Percentiles rank a stretch among this genome's conserved stretches.
phyloP scores from a whole-genome alignment of 1,140 invertebrate genomes.

The Dendroctonus valens region DNA sequence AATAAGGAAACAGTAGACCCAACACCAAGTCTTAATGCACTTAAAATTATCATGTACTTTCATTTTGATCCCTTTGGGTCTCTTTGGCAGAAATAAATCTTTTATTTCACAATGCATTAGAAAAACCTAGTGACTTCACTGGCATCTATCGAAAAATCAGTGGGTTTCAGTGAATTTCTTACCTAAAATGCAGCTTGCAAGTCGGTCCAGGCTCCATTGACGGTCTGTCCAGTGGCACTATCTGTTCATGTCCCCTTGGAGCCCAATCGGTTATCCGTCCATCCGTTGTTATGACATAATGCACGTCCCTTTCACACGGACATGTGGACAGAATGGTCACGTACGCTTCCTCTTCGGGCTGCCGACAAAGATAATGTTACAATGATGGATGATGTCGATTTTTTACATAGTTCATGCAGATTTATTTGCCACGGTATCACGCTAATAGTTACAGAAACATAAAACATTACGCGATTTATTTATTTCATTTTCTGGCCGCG shows the following conservation, averaged over 20 bases:
- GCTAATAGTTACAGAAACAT: too few species aligned
- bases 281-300: slow-evolving; percentile 60
- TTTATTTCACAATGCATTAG: background rate
- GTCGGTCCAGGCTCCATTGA: slow-evolving; percentile 50
- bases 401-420: too few species aligned
- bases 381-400: background rate
- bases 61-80: too few species aligned
- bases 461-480: too few species aligned
- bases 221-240: slow-evolving; percentile 42
- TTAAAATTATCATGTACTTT: too few species aligned
- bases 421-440: too few species aligned
- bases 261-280: slow-evolving; percentile 61
- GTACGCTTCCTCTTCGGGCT: slow-evolving; percentile 61
- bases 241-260: slow-evolving; percentile 51
- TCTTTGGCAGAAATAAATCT: background rate
- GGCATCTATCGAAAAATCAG: background rate
- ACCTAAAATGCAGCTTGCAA: slow-evolving; percentile 64
- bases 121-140: background rate
- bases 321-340: slow-evolving; percentile 63
- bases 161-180: slow-evolving; percentile 36
- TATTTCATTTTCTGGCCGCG: too few species aligned
- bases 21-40: too few species aligned
- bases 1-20: too few species aligned
- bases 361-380: slow-evolving; percentile 20
- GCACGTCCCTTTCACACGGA: slow-evolving; percentile 59